Conservation (phyloP, 2,888 invertebrate species). For the Auanema sp. region DNA sequence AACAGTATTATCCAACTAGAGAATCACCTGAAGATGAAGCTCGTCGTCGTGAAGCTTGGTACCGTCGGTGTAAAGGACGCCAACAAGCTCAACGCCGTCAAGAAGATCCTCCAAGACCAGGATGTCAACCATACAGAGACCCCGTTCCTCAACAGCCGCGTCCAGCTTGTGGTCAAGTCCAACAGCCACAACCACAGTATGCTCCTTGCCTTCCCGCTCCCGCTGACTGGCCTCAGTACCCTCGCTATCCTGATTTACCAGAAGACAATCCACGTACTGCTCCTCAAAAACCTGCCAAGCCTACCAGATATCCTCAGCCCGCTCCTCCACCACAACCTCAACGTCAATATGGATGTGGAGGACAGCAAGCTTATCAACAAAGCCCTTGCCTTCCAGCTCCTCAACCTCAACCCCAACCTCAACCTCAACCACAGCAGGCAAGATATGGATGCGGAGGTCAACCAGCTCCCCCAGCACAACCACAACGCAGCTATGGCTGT, state of each 20-base stretch:
- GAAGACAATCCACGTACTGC: conserved; percentile 10
- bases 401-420: not conserved
- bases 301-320: not conserved
- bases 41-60: conserved; percentile 19
- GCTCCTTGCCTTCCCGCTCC: conserved; percentile 22
- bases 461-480: conserved; percentile 23
- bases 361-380: conserved; percentile 5
- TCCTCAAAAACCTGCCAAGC: conserved; percentile 11
- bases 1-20: conserved; percentile 7
- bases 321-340: conserved; percentile 13
- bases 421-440: conserved; percentile 11
- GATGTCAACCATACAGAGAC: conserved; percentile 4
- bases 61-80: conserved; percentile 14
- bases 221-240: conserved; percentile 23
- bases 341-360: not conserved
- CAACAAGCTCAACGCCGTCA: conserved; percentile 12
- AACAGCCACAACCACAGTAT: conserved; percentile 6
- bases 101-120: not conserved
- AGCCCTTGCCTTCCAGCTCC: conserved; percentile 12
- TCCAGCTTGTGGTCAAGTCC: not conserved
- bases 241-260: conserved; percentile 14
- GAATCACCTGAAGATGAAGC: conserved; percentile 14
- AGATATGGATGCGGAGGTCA: conserved; percentile 11
- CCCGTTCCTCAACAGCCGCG: conserved; percentile 11
- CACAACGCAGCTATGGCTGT: conserved; percentile 15